Base-by-base conservation (phyloP, 2,113 vertebrate species). In the Fregetta grallaria region DNA sequence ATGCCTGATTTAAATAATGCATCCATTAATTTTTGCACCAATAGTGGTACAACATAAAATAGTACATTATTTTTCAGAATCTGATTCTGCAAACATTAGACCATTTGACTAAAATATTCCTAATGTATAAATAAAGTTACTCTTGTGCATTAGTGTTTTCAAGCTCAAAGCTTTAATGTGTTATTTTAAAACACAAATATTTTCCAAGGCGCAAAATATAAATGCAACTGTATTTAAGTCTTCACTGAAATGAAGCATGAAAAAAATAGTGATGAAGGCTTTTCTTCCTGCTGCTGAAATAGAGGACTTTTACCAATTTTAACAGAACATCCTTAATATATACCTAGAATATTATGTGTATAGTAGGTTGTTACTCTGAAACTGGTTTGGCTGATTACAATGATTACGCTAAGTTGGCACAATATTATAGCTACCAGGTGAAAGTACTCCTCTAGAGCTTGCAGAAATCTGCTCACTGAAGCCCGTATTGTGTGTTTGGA, bases 1-100 rank as follows among this genome's bases (percentile, higher is more conserved):
- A 96, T 90, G 87, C 81, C 86, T 92, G 70, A 85, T 97, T 91
- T 95, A 95, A 96, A 96, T 82, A 97, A 94, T 73, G 71, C 84
- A 96, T 96, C 94, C 94, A 97, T 94, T 96, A 95, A 96, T 97
- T 97, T 95, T 92, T 88, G 80, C 80, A 85, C 89, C 91, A 94
- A 40, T 55, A 87, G 70, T 55, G 45, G 83, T 82, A 89, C 70
- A 94, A 94, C 77, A 95, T 44, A 75, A 95, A 90, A 70, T 36
- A 87, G 30, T 87, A 76, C 87, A 85, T 95, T 96, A 90, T 72
- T 90, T 92, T 94, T 79, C 81, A 97, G 94, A 82, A 73, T 85
- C 73, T 63, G 58, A 86, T 82, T 92, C 91, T 95, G 66, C 53
- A 94, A 97, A 94, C 80, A 92, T 75, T 87, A 96, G 84, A 55